Percentiles rank a stretch among this genome's conserved stretches.
These are phyloP conservation scores for Rhagium mordax DNA, from an alignment of 2,888 invertebrate genomes.

Conservation along the genomic window DNA sequence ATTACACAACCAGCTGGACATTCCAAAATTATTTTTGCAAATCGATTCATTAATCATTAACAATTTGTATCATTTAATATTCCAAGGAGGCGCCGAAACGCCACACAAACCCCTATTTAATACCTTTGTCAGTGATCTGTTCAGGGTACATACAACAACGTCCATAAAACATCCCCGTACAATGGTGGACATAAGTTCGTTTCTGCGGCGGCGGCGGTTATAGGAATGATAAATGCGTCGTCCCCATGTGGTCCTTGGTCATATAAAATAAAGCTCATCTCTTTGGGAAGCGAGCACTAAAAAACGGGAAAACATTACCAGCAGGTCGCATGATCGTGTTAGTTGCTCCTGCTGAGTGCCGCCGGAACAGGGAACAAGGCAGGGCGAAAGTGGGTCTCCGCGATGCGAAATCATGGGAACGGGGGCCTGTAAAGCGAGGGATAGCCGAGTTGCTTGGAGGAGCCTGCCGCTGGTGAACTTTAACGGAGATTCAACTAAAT, in stretches of 20 bases:
- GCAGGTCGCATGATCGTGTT: conserved; percentile 70
- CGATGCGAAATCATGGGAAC: conserved; percentile 30
- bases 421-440: background rate
- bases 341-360: conserved; percentile 67
- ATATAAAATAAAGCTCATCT: conserved; percentile 63
- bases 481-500: conserved; percentile 30
- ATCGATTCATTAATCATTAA: no score
- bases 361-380: conserved; percentile 59
- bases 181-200: conserved; percentile 62
- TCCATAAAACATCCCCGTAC: conserved; percentile 47
- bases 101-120: no score
- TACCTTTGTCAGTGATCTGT: background rate
- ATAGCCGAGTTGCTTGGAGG: conserved; percentile 8
- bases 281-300: conserved; percentile 64
- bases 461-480: conserved; percentile 19
- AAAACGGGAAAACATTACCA: conserved; percentile 70
- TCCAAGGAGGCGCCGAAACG: no score
- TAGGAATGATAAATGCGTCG: conserved; percentile 65
- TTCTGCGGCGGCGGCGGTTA: conserved; percentile 54
- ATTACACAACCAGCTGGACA: no score
- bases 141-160: conserved; percentile 14
- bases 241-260: conserved; percentile 66
- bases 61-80: no score
- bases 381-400: conserved; percentile 47
- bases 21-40: no score